Conservation (phyloP, 2,113 vertebrate genomes). For the Helogale parvula region DNA sequence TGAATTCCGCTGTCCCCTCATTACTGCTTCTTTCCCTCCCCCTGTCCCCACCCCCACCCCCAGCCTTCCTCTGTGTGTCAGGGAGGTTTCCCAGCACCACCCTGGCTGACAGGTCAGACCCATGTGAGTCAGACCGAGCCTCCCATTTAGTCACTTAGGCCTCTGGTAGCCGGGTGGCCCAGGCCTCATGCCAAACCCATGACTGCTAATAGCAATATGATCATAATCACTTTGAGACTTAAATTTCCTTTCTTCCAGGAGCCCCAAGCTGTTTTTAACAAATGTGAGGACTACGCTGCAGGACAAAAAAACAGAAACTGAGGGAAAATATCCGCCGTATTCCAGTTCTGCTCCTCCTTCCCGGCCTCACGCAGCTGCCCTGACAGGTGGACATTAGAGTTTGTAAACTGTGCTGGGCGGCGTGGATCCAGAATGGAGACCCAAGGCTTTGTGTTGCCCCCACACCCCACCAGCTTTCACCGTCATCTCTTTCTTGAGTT, state of each 20-base stretch:
- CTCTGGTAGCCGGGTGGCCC: constrained; percentile 61
- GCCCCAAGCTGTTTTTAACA: constrained; percentile 53
- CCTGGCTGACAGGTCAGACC: background rate
- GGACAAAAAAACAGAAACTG: background rate
- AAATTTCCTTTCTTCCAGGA: constrained; percentile 57
- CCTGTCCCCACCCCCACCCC: background rate
- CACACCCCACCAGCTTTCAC: background rate
- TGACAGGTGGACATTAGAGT: constrained; percentile 10
- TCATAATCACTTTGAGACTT: constrained; percentile 54
- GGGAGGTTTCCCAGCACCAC: background rate
- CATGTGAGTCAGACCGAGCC: constrained; percentile 12
- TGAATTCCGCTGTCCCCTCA: background rate
- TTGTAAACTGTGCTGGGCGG: background rate
- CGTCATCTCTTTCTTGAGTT: background rate
- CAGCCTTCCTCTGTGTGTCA: background rate
- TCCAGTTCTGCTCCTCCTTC: background rate
- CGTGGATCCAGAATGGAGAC: background rate
- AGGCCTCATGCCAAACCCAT: constrained; percentile 63
- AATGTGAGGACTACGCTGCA: constrained; percentile 41
- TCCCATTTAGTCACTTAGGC: constrained; percentile 47
- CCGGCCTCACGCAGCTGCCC: background rate
- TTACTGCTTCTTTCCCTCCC: background rate
- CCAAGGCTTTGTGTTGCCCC: background rate
- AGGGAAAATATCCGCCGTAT: background rate
- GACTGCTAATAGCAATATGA: constrained; percentile 47